Base-by-base conservation (phyloP, 2,888 invertebrate genomes). In the Busseola fusca region DNA sequence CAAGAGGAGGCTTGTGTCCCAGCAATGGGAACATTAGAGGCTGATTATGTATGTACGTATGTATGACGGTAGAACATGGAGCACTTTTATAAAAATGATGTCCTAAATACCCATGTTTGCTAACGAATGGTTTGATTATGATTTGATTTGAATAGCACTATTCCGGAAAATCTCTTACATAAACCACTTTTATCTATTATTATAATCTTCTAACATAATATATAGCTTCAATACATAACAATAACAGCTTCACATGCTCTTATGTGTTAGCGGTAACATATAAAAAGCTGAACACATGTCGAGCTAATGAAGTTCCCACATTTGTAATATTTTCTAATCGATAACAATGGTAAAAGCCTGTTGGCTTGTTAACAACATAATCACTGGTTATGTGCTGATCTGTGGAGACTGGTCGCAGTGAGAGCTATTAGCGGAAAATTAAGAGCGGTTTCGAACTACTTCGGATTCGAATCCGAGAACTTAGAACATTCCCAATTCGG, bases 341-440 rank as follows among this genome's bases (percentile, higher is more conserved):
- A 84, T 84, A 65, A 91, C 91, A 92, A 92, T 91, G 89, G 90
- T 84, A 89, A 89, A 84, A 90, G 90, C 81, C 76, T 72, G 76
- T 82, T 82, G 67, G 89, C 80, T 78, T 75, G 77, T 54, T 72
- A 82, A 82, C 80, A 42, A 69, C 42, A 67, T 78, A 82, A 85
- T 79, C 56, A 30, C 50, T 65, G 54, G 79, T 82, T 82, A 78
- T 74, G 78, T 30, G 69, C 27, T 82, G 76, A 84, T 80, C 73
- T 16, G 34, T 37, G 18, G 37, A 21, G 68, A 14, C 3, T 0
- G 7, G 66, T 50, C 25, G 0, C 56, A 64, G 12, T 74, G 80
- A 9, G 0, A 70, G 79, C 72, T 80, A 52, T 50, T 37, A 56
- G 67, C 62, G 52, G 4, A 25, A 14, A 12, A 7, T 7, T 34